These are phyloP conservation scores for Metaphire vulgaris DNA, from an alignment of 1,140 invertebrate genomes.

Conservation along the genomic window DNA sequence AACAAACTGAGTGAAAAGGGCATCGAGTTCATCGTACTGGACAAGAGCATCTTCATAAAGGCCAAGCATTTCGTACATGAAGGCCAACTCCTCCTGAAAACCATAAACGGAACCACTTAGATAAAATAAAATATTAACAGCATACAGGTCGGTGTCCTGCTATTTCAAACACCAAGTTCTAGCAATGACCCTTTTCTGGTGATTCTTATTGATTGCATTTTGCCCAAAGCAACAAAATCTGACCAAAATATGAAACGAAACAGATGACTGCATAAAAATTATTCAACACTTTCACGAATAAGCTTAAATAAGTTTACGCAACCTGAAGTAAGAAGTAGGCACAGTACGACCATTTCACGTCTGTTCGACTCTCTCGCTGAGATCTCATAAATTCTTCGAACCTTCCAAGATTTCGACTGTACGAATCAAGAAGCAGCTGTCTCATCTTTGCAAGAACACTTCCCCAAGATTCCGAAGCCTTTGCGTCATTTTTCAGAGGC, in stretches of 20 bases:
- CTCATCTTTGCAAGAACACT: constrained; percentile 73
- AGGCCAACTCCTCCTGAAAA: constrained; percentile 84
- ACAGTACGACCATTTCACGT: constrained; percentile 85
- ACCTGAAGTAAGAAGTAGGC: constrained; percentile 88
- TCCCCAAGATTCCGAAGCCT: constrained; percentile 81
- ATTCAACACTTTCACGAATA: too few species aligned
- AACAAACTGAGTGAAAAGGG: constrained; percentile 91
- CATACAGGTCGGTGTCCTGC: too few species aligned
- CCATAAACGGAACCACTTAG: constrained; percentile 36
- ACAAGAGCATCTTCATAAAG: constrained; percentile 86
- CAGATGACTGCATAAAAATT: too few species aligned
- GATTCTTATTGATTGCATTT: too few species aligned
- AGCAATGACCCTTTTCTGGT: too few species aligned
- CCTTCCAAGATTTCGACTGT: constrained; percentile 64
- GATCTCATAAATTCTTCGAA: constrained; percentile 87
- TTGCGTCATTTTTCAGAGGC: constrained; percentile 77
- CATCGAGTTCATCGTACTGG: constrained; percentile 95
- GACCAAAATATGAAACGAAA: too few species aligned
- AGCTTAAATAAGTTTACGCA: too few species aligned
- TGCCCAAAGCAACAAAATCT: too few species aligned
- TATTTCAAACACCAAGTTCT: too few species aligned
- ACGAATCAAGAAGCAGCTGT: constrained; percentile 75
- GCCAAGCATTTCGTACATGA: constrained; percentile 87
- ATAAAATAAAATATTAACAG: too few species aligned
- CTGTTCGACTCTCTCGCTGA: constrained; percentile 80